These are phyloP conservation scores for Sebastes minor DNA, from an alignment of 2,797 vertebrate genomes.

Conservation along the genomic window DNA sequence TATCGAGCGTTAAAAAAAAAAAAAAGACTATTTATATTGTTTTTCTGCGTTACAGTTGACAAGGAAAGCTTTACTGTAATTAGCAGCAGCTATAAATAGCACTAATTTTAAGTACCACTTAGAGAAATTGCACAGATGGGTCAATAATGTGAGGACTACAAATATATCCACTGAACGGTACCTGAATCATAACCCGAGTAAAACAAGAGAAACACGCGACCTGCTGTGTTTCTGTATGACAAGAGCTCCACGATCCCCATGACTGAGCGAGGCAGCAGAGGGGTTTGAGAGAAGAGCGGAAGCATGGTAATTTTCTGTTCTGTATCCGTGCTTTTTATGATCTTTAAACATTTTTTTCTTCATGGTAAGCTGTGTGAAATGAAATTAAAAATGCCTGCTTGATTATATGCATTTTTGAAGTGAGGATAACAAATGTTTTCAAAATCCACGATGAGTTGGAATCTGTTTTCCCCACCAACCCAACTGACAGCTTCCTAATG, in stretches of 20 bases:
- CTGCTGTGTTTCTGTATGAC: slow-evolving; percentile 49
- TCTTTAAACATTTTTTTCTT: slow-evolving; percentile 61
- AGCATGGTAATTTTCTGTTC: slow-evolving; percentile 38
- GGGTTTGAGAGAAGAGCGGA: slow-evolving; percentile 30
- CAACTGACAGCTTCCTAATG: slow-evolving; percentile 91
- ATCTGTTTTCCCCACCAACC: slow-evolving; percentile 85
- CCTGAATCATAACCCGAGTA: slow-evolving; percentile 41
- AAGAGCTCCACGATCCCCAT: slow-evolving; percentile 34
- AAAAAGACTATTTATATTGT: slow-evolving; percentile 26
- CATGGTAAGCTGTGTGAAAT: slow-evolving; percentile 68
- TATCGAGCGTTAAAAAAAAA: slow-evolving; percentile 19
- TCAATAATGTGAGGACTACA: slow-evolving; percentile 48
- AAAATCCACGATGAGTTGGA: slow-evolving; percentile 78
- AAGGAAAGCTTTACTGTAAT: slow-evolving; percentile 51
- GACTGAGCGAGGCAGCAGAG: slow-evolving; percentile 48
- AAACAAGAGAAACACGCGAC: slow-evolving; percentile 35
- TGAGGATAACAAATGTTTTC: slow-evolving; percentile 86
- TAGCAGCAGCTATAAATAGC: slow-evolving; percentile 30
- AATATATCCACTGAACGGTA: slow-evolving; percentile 23
- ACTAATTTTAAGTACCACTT: slow-evolving; percentile 55
- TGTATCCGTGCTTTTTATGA: slow-evolving; percentile 57
- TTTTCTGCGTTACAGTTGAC: slow-evolving; percentile 35
- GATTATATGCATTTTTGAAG: slow-evolving; percentile 79
- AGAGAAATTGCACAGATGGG: slow-evolving; percentile 57
- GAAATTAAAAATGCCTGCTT: slow-evolving; percentile 81